phyloP scores from a whole-genome alignment of 2,113 vertebrate genomes.

The Manacus vitellinus region DNA sequence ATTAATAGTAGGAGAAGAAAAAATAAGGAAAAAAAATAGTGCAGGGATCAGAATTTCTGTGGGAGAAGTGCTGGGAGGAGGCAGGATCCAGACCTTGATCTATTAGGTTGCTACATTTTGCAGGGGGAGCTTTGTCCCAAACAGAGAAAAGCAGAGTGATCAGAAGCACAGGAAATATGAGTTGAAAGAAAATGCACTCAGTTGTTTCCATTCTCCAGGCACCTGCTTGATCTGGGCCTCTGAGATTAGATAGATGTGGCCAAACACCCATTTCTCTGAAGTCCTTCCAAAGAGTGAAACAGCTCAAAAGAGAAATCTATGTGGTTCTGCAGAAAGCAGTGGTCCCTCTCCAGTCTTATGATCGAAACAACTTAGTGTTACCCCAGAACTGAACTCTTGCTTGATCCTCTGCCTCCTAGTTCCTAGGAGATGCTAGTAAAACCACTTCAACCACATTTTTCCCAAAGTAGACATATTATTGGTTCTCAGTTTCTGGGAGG shows the following conservation, averaged over 20 bases:
- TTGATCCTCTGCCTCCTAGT: not conserved
- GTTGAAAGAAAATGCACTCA: not conserved
- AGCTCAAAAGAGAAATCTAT: not conserved
- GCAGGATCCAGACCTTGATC: not conserved
- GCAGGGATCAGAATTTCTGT: not conserved
- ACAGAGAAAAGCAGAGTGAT: not conserved
- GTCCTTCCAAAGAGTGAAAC: not conserved
- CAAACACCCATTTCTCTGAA: not conserved
- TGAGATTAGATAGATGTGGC: not conserved
- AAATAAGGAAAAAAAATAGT: not conserved
- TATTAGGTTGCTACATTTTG: not conserved
- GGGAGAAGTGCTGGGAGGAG: not conserved
- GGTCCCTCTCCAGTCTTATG: not conserved
- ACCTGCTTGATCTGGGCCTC: not conserved
- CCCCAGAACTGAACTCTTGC: not conserved
- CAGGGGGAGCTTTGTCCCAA: not conserved
- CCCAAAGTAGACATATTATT: not conserved
- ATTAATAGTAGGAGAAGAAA: not conserved
- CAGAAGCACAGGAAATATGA: not conserved
- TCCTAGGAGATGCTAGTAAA: not conserved
- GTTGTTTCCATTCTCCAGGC: not conserved
- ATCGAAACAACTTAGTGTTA: not conserved
- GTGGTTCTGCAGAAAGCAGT: not conserved
- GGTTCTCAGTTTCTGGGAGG: not conserved
- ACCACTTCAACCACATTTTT: not conserved